A percentile compares a stretch with the other conserved stretches of the same genome.
Evolutionary conservation across 2,797 vertebrate genomes (phyloP).

Genomic region (Antrozous pallidus): DNA sequence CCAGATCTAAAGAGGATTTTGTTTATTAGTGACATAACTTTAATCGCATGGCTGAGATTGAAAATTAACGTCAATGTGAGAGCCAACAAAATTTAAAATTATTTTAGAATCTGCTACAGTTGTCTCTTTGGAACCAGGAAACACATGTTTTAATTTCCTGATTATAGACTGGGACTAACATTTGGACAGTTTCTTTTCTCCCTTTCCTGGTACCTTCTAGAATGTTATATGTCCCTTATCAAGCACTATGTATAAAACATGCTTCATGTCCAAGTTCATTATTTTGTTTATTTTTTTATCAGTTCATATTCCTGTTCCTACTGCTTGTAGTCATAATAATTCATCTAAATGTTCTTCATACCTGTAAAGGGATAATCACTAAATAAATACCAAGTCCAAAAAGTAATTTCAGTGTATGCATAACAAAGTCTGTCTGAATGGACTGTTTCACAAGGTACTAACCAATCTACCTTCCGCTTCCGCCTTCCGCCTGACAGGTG

Average conservation of each 20-base stretch:
- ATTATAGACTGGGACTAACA: neutral
- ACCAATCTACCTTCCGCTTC: neutral
- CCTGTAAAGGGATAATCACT: neutral
- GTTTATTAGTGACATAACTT: neutral
- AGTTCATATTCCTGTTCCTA: neutral
- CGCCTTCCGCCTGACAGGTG: constrained; percentile 84
- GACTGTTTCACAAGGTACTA: neutral
- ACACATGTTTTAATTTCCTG: neutral
- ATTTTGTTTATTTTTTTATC: neutral
- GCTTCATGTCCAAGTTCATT: neutral
- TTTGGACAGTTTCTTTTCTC: neutral
- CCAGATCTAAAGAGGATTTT: neutral
- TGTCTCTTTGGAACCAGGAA: neutral
- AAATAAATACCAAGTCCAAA: constrained; percentile 4
- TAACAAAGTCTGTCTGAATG: neutral
- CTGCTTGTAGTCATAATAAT: neutral
- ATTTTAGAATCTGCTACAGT: neutral
- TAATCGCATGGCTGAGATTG: neutral
- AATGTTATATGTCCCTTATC: neutral
- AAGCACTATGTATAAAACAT: neutral
- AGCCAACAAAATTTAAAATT: constrained; percentile 17
- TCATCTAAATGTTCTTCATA: neutral
- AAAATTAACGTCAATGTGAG: constrained; percentile 20
- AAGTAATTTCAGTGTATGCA: neutral
- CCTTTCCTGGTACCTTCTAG: neutral